Conservation (phyloP, 2,797 vertebrate species). For the Neopelma chrysocephalum region DNA sequence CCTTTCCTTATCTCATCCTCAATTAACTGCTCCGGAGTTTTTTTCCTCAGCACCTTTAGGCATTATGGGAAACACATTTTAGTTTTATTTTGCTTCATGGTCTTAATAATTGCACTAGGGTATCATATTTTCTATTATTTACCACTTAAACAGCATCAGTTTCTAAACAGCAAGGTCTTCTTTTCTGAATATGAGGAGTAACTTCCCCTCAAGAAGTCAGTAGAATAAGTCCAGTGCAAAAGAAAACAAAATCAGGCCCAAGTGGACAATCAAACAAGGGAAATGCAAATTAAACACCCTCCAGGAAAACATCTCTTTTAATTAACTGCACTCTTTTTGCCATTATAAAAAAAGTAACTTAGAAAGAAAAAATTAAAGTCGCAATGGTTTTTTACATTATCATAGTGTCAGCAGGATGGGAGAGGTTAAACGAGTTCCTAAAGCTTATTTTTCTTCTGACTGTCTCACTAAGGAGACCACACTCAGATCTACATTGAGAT, state of each 20-base stretch:
- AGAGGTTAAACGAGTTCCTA: constrained; percentile 10
- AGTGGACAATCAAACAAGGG: not conserved
- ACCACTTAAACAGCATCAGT: not conserved
- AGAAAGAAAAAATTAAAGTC: too few relatives aligned
- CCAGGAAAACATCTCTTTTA: not conserved
- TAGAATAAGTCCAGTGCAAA: not conserved
- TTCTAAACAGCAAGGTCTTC: not conserved
- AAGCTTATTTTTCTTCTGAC: not conserved
- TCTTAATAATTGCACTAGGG: constrained; percentile 5
- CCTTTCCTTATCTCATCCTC: too few relatives aligned
- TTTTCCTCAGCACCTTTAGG: too few relatives aligned
- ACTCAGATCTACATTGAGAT: not conserved
- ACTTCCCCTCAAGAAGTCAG: not conserved
- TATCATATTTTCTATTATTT: constrained; percentile 25
- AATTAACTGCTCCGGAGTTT: too few relatives aligned
- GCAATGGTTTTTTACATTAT: too few relatives aligned
- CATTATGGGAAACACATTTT: not conserved
- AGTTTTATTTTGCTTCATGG: not conserved
- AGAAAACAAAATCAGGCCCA: constrained; percentile 7
- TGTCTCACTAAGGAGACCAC: not conserved
- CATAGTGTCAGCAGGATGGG: not conserved
- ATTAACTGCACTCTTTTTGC: not conserved
- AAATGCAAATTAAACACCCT: not conserved
- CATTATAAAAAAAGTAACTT: not conserved
- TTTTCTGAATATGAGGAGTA: not conserved